Conservation (phyloP, 1,140 invertebrate genomes). For the Sesamia nonagrioides region DNA sequence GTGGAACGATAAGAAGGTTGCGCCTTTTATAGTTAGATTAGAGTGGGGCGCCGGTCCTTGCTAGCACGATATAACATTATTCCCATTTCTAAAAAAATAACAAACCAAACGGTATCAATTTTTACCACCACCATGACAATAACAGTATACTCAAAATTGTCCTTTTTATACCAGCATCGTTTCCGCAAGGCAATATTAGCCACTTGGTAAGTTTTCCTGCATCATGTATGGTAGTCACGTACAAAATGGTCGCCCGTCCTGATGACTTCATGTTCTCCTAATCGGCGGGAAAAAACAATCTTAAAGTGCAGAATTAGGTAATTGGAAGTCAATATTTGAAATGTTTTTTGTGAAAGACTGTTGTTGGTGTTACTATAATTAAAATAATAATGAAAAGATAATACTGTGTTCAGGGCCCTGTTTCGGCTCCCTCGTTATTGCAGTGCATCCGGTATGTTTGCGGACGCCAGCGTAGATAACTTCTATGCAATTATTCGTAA, state of each 20-base stretch:
- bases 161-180: slow-evolving; percentile 37
- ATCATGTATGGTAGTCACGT: slow-evolving; percentile 35
- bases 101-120: slow-evolving; percentile 32
- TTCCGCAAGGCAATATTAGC: slow-evolving; percentile 33
- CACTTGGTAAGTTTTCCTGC: slow-evolving; percentile 9
- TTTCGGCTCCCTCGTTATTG: no score
- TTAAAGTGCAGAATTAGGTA: slow-evolving; percentile 8
- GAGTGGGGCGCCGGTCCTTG: no score
- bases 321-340: background rate
- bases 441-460: no score
- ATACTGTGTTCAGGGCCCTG: no score
- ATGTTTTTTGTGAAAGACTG: no score
- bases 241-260: slow-evolving; percentile 17
- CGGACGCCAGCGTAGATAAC: no score
- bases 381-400: no score
- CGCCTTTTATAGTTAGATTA: no score
- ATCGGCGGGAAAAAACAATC: slow-evolving; percentile 41
- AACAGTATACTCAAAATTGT: slow-evolving; percentile 38
- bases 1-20: no score
- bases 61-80: no score
- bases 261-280: slow-evolving; percentile 49
- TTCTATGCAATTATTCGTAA: no score
- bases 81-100: background rate
- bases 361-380: no score
- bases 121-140: slow-evolving; percentile 35